Evolutionary conservation across 2,113 vertebrate species (phyloP), one percentile per base, ranked within the genome.

Genomic region (Toxostoma redivivum): DNA sequence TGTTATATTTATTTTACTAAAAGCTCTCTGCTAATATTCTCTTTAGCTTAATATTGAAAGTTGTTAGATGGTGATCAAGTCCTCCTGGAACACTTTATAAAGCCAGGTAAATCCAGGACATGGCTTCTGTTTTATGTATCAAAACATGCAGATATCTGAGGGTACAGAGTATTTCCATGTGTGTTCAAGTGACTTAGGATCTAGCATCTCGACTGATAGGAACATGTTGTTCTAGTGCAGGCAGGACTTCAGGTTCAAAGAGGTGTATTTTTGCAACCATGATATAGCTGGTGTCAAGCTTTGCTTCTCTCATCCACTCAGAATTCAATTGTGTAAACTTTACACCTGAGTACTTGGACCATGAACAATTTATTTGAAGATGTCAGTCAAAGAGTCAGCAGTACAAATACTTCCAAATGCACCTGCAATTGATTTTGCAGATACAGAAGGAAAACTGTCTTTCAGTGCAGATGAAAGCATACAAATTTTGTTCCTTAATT

Each of bases 361-460:
- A 86, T 86, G 90, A 93, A 80, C 93, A 88, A 86, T 93, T 83
- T 80, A 86, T 96, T 93, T 97, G 94, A 87, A 93, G 82, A 80
- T 92, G 82, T 56, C 92, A 92, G 62, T 95, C 91, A 95, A 96
- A 45, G 38, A 72, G 64, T 69, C 74, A 83, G 56, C 71, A 54
- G 45, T 83, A 94, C 87, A 90, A 96, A 92, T 70, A 90, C 62
- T 95, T 83, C 28, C 74, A 77, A 88, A 82, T 66, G 85, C 73
- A 86, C 30, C 44, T 60, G 57, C 12, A 9, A 72, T 81, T 81
- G 64, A 48, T 86, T 92, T 85, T 90, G 45, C 33, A 79, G 48
- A 28, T 76, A 69, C 42, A 50, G 62, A 53, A 92, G 13, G 20
- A 78, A 72, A 85, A 62, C 17, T 51, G 12, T 6, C 28, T 77